Evolutionary conservation across 1,140 invertebrate genomes (phyloP).

Genomic region (Sycophaga agraensis): DNA sequence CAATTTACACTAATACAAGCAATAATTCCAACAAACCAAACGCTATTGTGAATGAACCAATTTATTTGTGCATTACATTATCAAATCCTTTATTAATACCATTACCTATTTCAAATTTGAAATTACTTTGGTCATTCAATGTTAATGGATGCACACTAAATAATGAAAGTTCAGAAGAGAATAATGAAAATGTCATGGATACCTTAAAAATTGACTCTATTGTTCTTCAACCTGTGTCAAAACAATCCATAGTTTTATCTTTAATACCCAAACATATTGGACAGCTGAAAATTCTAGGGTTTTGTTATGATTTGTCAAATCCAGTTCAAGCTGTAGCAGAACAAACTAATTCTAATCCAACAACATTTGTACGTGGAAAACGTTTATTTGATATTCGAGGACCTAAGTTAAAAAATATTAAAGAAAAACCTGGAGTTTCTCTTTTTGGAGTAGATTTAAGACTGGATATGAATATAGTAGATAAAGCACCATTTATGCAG

Average conservation of each 20-base stretch:
- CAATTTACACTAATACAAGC: conserved; percentile 67
- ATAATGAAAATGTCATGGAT: conserved; percentile 47
- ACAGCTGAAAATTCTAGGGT: conserved; percentile 46
- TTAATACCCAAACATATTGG: conserved; percentile 45
- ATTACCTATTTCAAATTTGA: conserved; percentile 71
- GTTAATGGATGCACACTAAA: conserved; percentile 51
- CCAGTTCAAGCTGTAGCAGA: conserved; percentile 40
- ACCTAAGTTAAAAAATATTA: conserved; percentile 53
- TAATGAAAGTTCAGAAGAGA: conserved; percentile 43
- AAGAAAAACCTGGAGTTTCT: conserved; percentile 52
- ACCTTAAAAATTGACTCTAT: conserved; percentile 51
- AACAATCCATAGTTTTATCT: conserved; percentile 47
- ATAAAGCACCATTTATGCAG: conserved; percentile 72
- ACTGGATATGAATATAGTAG: conserved; percentile 67
- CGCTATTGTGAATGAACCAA: conserved; percentile 76
- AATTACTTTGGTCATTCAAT: conserved; percentile 77
- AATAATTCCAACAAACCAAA: conserved; percentile 69
- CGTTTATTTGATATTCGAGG: conserved; percentile 62
- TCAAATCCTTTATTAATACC: conserved; percentile 80
- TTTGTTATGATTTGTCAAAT: conserved; percentile 49
- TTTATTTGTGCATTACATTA: conserved; percentile 75
- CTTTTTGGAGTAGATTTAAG: conserved; percentile 61
- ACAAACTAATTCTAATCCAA: conserved; percentile 40
- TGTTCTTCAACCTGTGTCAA: conserved; percentile 49
- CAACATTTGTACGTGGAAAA: conserved; percentile 63